These are phyloP conservation scores for Nettapus auritus DNA, from an alignment of 2,113 vertebrate species.

Conservation along the genomic window DNA sequence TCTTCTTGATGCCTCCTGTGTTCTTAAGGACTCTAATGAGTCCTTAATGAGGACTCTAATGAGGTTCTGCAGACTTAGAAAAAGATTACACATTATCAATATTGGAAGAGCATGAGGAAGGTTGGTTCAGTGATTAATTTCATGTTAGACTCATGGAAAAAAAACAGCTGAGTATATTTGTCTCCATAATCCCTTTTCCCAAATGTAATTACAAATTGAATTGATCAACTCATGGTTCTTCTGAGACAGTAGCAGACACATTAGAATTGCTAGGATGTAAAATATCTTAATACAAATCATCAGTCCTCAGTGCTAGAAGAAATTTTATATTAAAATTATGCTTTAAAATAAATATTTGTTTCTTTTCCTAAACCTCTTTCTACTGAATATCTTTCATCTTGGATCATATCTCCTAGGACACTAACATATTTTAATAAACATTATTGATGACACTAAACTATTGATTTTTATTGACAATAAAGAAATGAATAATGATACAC, in stretches of 20 bases:
- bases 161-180: constrained; percentile 74
- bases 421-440: not conserved
- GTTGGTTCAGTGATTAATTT: constrained; percentile 75
- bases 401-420: not conserved
- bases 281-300: constrained; percentile 57
- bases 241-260: constrained; percentile 35
- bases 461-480: not conserved
- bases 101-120: constrained; percentile 33
- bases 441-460: not conserved
- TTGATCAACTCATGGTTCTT: constrained; percentile 75
- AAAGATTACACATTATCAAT: constrained; percentile 70
- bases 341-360: constrained; percentile 46
- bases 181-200: constrained; percentile 79
- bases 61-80: constrained; percentile 39
- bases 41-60: no score
- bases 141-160: constrained; percentile 61
- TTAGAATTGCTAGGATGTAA: constrained; percentile 63
- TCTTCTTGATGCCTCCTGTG: not conserved
- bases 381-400: constrained; percentile 26
- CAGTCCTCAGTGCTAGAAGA: not conserved
- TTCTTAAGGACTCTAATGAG: constrained; percentile 32
- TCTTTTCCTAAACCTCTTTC: constrained; percentile 20
- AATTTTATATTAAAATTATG: constrained; percentile 30
- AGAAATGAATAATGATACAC: not conserved
- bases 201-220: constrained; percentile 78